Evolutionary conservation across 1,140 invertebrate genomes (phyloP), one percentile per base, ranked within the genome.

Genomic region (Portunus trituberculatus): DNA sequence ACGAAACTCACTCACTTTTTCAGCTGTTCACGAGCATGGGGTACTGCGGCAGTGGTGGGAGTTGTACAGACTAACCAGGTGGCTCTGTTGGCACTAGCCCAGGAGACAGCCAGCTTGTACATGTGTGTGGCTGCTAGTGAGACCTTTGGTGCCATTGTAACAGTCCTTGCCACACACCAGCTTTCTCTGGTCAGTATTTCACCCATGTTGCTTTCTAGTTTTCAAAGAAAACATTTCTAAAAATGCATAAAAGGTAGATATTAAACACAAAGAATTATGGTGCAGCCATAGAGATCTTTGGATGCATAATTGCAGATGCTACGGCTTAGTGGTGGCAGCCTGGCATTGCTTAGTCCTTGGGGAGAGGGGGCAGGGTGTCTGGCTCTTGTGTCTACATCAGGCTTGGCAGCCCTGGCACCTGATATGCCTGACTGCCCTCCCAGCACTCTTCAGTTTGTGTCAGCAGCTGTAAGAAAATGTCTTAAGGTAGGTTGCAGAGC

Each of bases 351-450:
- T 16, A 88, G 93, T 84, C 96, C 94, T 48, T 96, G 94, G 92
- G 90, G 91, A 2, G 96, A 94, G 20, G 92, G 94, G n/a, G 96
- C 95, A 39, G 96, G 94, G 4, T 95, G 96, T 67, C 82, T 96
- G 32, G 93, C 96, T 16, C 90, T 96, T 14, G 76, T 96, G 83
- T 96, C 96, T 32, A 76, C 94, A 0, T 96, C 96, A 67, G 94
- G 94, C 12, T 89, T 96, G 8, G 96, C 94, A 31, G 92, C 93
- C 16, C 94, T 95, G 29, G 94, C 96, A 8, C 67, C 67, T n/a
- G 20, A 76, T 94, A 86, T 92, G 94, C 28, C 93, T 96, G 8
- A 95, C 93, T 46, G 92, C 93, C 16, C 96, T 95, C 45, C 67
- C 67, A 76, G 67, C 67, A 94, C 96, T 14, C 82, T 88, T 12